phyloP scores from a whole-genome alignment of 2,113 vertebrate species.

The Gavia stellata region DNA sequence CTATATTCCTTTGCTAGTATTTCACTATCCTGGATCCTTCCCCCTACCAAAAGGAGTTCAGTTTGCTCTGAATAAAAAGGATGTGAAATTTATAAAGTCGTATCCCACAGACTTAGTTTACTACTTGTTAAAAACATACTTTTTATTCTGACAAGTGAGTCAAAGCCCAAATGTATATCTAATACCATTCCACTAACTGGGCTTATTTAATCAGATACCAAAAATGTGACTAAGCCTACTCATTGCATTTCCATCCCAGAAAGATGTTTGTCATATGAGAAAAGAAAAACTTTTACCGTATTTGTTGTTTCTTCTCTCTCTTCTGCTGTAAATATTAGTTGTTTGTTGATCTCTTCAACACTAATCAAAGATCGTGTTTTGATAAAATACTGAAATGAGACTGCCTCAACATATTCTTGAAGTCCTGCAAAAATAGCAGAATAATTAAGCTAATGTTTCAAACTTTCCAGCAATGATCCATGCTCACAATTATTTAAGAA shows the following conservation, averaged over 20 bases:
- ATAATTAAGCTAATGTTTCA: neutral
- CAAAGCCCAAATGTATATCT: neutral
- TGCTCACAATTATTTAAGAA: neutral
- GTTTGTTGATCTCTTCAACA: constrained; percentile 91
- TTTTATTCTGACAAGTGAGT: too few relatives aligned
- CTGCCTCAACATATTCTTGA: constrained; percentile 95
- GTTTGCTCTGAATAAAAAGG: neutral
- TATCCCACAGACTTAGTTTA: neutral
- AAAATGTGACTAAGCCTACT: neutral
- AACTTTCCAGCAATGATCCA: neutral
- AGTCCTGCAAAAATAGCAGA: constrained; percentile 76
- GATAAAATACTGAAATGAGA: constrained; percentile 96
- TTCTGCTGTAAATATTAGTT: constrained; percentile 82
- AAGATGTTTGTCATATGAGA: neutral
- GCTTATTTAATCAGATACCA: constrained; percentile 30
- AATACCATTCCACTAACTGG: neutral
- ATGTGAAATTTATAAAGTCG: constrained; percentile 1
- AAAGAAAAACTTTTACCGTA: constrained; percentile 61
- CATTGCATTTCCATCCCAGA: neutral
- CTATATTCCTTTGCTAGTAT: neutral
- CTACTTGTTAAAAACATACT: too few relatives aligned
- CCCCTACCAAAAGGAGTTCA: neutral
- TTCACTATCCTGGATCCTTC: neutral
- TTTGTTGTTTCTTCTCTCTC: constrained; percentile 72
- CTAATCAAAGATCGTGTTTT: constrained; percentile 88